These are phyloP conservation scores for Pholis gunnellus DNA, from an alignment of 2,113 vertebrate species.

Conservation along the genomic window DNA sequence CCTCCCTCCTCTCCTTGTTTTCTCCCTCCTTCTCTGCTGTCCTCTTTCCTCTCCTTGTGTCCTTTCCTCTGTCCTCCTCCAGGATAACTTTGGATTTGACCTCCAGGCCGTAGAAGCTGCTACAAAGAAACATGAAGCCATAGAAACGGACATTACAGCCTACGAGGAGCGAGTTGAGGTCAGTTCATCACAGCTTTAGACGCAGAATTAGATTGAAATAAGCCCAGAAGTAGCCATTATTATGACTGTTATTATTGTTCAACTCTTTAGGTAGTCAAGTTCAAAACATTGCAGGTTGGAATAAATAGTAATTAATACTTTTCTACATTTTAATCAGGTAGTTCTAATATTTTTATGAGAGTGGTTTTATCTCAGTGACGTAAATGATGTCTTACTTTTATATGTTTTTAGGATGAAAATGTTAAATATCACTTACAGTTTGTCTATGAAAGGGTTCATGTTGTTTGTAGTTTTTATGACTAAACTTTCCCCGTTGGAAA, in stretches of 20 bases:
- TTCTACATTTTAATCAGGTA: background rate
- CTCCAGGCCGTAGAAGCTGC: slow-evolving; percentile 98
- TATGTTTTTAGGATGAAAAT: background rate
- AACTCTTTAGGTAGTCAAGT: background rate
- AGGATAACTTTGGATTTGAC: slow-evolving; percentile 98
- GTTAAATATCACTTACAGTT: background rate
- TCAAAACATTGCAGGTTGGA: too few species aligned
- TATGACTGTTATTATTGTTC: background rate
- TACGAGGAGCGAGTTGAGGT: slow-evolving; percentile 96
- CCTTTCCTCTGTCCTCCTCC: background rate
- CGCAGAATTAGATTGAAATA: background rate
- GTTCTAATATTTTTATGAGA: background rate
- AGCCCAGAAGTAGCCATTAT: background rate
- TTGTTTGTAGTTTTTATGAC: background rate
- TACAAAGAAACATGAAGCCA: slow-evolving; percentile 98
- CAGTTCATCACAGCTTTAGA: background rate
- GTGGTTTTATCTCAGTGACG: too few species aligned
- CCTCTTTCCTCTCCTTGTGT: background rate
- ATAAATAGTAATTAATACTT: background rate
- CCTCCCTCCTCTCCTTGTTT: background rate
- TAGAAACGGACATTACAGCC: slow-evolving; percentile 97
- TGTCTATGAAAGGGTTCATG: background rate
- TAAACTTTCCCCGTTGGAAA: background rate
- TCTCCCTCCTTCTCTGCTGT: background rate
- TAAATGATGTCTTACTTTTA: background rate